Base-by-base conservation (phyloP, 2,113 vertebrate genomes). In the Globicephala melas region DNA sequence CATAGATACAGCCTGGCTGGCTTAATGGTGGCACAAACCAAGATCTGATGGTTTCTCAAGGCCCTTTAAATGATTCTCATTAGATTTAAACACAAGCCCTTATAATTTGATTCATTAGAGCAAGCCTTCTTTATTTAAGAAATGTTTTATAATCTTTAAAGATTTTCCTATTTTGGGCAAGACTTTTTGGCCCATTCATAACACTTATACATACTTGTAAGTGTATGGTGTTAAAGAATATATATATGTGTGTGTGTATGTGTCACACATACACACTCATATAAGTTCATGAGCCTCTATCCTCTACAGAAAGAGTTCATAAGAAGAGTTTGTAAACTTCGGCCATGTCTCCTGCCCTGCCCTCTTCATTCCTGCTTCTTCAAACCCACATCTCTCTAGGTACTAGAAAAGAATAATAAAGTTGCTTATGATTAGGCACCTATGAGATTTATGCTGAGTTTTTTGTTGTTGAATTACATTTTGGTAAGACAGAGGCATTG, bases 111-210 rank as follows among this genome's bases (percentile, higher is more conserved):
- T 79, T 94, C 26, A 86, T 65, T 79, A 63, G 44, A 70, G 1
- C 6, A 92, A 91, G 47, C n/a, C 12, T 95, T 28, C 1, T 77
- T 89, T 91, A 63, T 74, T 77, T 92, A 95, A 25, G 13, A 10
- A 90, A 94, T 38, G 33, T 73, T 91, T 88, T 33, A 44, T 89
- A 18, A 91, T 94, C 7, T 88, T 90, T 83, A 68, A 95, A 79
- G 14, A 18, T 94, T 31, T 87, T 62, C n/a, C 23, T 55, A 20
- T 76, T 89, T 70, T 26, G 13, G 41, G 11, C n/a, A 68, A 83
- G n/a, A 67, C 3, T 83, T 94, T 90, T 60, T 31, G 28, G 28
- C 33, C 15, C 13, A 38, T 79, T 95, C 15, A n/a, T 60, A 77
- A 38, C 25, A 58, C 6, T 33, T 84, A 47, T 0, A 60, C 14